A percentile compares a stretch with the other conserved stretches of the same genome.
Evolutionary conservation across 2,797 vertebrate genomes (phyloP).

Genomic region (Leontocebus nigricollis): DNA sequence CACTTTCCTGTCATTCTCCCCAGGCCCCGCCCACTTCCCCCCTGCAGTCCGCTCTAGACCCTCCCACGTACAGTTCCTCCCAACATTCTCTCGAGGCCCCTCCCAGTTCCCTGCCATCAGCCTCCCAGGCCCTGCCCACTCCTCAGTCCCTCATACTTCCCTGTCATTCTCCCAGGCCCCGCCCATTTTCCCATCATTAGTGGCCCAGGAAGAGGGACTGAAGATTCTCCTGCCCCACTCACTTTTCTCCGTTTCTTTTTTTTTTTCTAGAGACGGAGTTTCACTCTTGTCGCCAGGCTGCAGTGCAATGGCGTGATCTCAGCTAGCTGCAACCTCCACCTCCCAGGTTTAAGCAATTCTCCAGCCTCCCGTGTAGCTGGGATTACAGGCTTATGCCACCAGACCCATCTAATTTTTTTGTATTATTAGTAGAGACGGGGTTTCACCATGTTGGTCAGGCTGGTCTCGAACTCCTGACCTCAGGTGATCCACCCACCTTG

Average conservation of each 20-base stretch:
- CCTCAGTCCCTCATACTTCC: background rate
- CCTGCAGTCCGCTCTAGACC: too few species aligned
- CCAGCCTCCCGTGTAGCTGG: background rate
- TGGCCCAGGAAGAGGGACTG: background rate
- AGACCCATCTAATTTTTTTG: background rate
- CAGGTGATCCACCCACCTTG: too few species aligned
- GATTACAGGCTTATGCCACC: background rate
- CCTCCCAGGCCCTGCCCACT: background rate
- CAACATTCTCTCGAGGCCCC: background rate
- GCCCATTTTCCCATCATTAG: background rate
- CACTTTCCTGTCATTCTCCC: background rate
- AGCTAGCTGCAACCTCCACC: background rate
- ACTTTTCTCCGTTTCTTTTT: background rate
- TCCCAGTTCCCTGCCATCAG: background rate
- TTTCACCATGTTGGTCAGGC: too few species aligned
- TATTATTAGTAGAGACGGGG: too few species aligned
- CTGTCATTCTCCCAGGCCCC: background rate
- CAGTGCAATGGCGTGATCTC: background rate
- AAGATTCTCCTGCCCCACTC: background rate
- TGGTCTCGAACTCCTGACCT: too few species aligned
- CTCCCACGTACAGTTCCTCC: accelerated
- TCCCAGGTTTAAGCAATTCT: background rate
- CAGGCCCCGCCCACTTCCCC: background rate
- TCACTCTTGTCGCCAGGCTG: background rate
- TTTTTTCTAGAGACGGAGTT: background rate